Base-by-base conservation (phyloP, 2,888 invertebrate species). In the Meiosimyza platycephala region DNA sequence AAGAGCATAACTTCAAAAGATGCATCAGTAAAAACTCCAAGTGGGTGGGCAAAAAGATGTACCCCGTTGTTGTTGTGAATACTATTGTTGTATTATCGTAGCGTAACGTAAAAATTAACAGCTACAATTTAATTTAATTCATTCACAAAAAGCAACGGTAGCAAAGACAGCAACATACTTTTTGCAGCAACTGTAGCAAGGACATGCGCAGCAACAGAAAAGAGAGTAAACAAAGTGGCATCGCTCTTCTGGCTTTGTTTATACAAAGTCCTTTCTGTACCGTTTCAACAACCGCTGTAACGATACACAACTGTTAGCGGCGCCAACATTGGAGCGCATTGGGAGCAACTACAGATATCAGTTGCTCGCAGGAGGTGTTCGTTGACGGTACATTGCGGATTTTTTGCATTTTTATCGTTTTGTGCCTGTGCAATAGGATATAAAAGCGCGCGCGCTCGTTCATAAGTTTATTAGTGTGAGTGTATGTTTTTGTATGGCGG, bases 321-420 rank as follows among this genome's bases (percentile, higher is more conserved):
- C 50, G 48, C 18, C 33, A 15, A 66, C 64, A 22, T 40, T 50
- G 22, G 11, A 48, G 40, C 64, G 22, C 55, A 28, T 54, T 40
- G 50, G 40, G 40, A 75, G 75, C 76, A 77, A 75, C 77, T 67
- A 71, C 71, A 66, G 68, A 72, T 68, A 68, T 78, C 76, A 79
- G 79, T 79, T 75, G 77, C 77, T 78, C 77, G 77, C 75, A 73
- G 74, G 76, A 79, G 76, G 77, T 78, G 78, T 62, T 76, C 70
- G 77, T 76, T 77, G 73, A 78, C 79, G 78, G 78, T 77, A 76
- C 76, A 50, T 62, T 40, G 9, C 40, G 40, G 40, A 40, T 40
- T 40, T 40, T 28, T 28, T 28, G 28, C 28, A n/a, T 72, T 69
- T 73, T 64, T 68, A 47, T 74, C 55, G 65, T 60, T 18, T 63